Base-by-base conservation (phyloP, 2,888 invertebrate species). In the Monopis laevigella region DNA sequence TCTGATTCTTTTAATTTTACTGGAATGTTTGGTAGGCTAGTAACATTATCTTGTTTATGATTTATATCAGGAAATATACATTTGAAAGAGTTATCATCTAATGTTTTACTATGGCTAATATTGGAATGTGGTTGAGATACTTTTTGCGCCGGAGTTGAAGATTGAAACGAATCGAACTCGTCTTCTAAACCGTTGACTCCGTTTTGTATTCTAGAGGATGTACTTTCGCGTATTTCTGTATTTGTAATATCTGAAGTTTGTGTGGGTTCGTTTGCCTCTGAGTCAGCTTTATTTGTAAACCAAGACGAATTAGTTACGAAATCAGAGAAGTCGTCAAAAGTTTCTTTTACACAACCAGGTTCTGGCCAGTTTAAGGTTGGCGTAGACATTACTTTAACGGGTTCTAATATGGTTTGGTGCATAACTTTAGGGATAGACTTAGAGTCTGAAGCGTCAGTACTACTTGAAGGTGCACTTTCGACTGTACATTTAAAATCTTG, bases 291-390 rank as follows among this genome's bases (percentile, higher is more conserved):
- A 12, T 59, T 58, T 45, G 51, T 54, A 49, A 49, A 49, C 56
- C 60, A 60, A 29, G 62, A 43, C 11, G 67, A 54, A 50, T 52
- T 66, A 14, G 71, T 65, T 28, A 70, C 53, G 46, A 78, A 75
- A 47, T 78, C 74, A 6, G 78, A 59, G 49, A 80, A 80, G 48
- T 75, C 73, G 35, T 75, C 71, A 56, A 75, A 80, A 2, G 65
- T 67, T 45, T 65, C 70, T 50, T 75, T 80, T 1, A 82, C 71
- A 54, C 81, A 68, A 3, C 82, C 81, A 43, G 82, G 82, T 45
- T 73, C 69, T 10, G 82, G 82, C 82, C 82, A 82, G 47, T 82
- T 82, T 18, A 82, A 55, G n/a, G 68, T 65, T 7, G 81, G 80
- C 47, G 70, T 63, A 2, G 72, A 69, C 47, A 75, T 70, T 43